phyloP scores from a whole-genome alignment of 1,140 invertebrate genomes.

The Phymorhynchus buccinoides region DNA sequence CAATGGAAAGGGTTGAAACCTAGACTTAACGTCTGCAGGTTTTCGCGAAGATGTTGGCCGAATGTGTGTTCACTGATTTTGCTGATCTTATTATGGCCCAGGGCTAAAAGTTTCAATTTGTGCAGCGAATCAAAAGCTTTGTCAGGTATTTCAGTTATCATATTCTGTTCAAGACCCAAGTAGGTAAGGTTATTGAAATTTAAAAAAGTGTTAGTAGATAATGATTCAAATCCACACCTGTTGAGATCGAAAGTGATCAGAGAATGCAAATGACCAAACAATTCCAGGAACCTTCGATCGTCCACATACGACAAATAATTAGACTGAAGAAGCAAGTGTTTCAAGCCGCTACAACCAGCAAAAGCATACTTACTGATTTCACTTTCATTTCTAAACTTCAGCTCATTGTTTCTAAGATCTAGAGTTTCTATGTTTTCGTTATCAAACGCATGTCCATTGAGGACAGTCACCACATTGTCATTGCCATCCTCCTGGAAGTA shows the following conservation, averaged over 20 bases:
- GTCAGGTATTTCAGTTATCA: not conserved
- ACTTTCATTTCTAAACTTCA: not conserved
- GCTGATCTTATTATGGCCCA: not conserved
- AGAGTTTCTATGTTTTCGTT: not conserved
- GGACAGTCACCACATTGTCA: no score
- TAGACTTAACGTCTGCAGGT: not conserved
- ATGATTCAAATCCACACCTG: not conserved
- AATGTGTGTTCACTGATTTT: not conserved
- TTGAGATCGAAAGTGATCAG: not conserved
- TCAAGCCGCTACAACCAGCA: not conserved
- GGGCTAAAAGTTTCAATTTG: not conserved
- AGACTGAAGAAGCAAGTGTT: not conserved
- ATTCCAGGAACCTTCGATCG: not conserved
- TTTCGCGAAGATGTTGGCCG: not conserved
- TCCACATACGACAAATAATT: not conserved
- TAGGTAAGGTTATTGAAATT: not conserved
- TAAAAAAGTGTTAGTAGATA: not conserved
- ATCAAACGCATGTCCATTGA: not conserved
- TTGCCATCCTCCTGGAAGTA: no score
- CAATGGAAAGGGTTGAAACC: constrained; percentile 31
- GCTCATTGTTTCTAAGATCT: not conserved
- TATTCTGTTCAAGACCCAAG: not conserved
- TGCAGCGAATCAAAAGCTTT: constrained; percentile 18
- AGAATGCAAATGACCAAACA: not conserved
- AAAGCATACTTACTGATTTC: not conserved